These are phyloP conservation scores for Drosophila rellima DNA, from an alignment of 2,888 invertebrate genomes.

Conservation along the genomic window DNA sequence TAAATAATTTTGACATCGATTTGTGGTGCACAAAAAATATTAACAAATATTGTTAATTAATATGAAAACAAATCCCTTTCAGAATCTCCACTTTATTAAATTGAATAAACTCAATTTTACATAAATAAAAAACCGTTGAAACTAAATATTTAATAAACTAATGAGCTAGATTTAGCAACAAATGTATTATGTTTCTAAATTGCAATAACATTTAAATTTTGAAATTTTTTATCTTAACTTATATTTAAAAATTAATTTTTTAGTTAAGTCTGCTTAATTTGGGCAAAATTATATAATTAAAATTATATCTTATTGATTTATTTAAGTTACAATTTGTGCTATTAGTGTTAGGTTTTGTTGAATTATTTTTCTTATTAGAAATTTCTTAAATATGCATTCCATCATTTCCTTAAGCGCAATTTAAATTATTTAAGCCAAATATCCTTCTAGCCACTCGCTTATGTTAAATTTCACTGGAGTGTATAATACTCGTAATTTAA, in stretches of 20 bases:
- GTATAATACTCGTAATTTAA: slow-evolving; percentile 35
- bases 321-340: too few species aligned
- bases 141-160: background rate
- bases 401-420: background rate
- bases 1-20: slow-evolving; percentile 20
- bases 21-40: background rate
- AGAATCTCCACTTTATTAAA: slow-evolving; percentile 2
- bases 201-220: too few species aligned
- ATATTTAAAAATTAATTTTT: too few species aligned
- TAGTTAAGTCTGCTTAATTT: too few species aligned
- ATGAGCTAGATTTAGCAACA: too few species aligned
- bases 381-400: background rate
- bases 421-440: slow-evolving; percentile 11
- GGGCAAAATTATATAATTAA: too few species aligned
- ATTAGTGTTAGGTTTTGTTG: too few species aligned
- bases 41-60: slow-evolving; percentile 13
- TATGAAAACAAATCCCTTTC: slow-evolving; percentile 15
- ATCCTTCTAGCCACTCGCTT: slow-evolving; percentile 4
- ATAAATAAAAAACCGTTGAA: background rate
- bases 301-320: too few species aligned
- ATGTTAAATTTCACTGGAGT: slow-evolving; percentile 18
- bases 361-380: too few species aligned
- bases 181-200: too few species aligned
- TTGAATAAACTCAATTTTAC: background rate
- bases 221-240: too few species aligned